Evolutionary conservation across 2,113 vertebrate species (phyloP).

Genomic region (Spheniscus mendiculus): DNA sequence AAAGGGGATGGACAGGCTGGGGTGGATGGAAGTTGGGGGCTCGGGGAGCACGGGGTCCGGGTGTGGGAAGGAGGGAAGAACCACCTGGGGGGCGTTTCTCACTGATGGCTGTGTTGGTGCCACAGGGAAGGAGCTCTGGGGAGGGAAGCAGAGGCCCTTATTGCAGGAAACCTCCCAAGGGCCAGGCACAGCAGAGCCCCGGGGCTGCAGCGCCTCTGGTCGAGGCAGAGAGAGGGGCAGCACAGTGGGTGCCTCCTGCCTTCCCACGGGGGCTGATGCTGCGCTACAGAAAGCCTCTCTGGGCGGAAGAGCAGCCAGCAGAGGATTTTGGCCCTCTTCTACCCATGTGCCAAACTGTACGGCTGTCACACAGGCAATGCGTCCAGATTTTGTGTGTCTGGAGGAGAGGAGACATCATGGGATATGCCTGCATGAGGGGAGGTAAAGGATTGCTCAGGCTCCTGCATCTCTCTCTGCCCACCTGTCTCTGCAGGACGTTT

Average conservation of each 20-base stretch:
- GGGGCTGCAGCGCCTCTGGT: fast-evolving
- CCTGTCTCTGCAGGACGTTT: not conserved
- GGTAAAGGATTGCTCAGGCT: not conserved
- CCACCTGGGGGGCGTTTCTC: not conserved
- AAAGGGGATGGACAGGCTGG: not conserved
- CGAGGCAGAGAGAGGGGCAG: not conserved
- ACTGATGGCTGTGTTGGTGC: not conserved
- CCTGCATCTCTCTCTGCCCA: not conserved
- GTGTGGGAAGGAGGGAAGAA: not conserved
- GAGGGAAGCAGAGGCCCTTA: not conserved
- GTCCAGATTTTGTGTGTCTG: not conserved
- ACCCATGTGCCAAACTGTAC: not conserved
- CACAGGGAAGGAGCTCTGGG: not conserved
- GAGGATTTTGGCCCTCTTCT: not conserved
- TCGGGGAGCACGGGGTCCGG: not conserved
- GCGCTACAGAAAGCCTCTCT: not conserved
- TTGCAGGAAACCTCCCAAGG: not conserved
- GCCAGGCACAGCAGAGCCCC: not conserved
- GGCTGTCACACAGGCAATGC: not conserved
- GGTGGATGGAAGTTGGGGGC: not conserved
- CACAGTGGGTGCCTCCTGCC: not conserved
- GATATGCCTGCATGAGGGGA: not conserved
- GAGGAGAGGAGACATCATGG: not conserved
- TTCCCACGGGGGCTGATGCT: not conserved
- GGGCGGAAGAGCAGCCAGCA: not conserved